Percentiles rank a stretch among this genome's conserved stretches.
Conservation (phyloP, 2,113 vertebrate species). For the Spilogale gracilis region DNA sequence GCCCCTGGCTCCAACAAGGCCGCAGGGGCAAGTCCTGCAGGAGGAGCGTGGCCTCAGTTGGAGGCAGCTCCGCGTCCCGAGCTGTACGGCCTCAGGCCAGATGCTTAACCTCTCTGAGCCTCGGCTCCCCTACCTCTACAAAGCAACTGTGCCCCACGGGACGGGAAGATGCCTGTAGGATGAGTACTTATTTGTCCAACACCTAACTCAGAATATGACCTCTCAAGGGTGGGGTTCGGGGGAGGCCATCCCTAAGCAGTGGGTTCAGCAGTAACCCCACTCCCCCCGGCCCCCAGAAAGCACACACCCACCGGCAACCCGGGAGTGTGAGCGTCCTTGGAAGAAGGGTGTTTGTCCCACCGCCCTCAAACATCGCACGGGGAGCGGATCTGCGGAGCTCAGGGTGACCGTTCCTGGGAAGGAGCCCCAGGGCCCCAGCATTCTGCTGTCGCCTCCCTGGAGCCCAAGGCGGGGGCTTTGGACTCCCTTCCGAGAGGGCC, state of each 20-base stretch:
- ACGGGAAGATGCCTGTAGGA: not conserved
- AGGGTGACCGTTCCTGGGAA: fast-evolving
- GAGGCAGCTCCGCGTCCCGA: not conserved
- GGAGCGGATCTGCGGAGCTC: not conserved
- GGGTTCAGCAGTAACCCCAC: not conserved
- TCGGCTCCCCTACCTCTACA: not conserved
- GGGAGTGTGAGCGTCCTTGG: not conserved
- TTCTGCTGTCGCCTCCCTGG: not conserved
- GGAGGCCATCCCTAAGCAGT: not conserved
- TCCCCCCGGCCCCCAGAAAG: not conserved
- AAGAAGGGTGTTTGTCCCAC: not conserved
- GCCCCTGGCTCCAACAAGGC: not conserved
- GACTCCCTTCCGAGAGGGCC: not conserved
- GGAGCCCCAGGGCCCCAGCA: not conserved
- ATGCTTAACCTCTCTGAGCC: not conserved
- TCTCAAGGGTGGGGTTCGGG: not conserved
- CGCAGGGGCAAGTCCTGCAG: not conserved
- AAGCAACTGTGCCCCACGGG: not conserved
- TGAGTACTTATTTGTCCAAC: too few relatives aligned
- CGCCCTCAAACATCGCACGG: not conserved
- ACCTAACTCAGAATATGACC: fast-evolving
- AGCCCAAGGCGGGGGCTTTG: not conserved
- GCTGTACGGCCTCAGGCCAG: not conserved
- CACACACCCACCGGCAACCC: not conserved
- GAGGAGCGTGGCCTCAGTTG: not conserved